Evolutionary conservation across 1,140 invertebrate genomes (phyloP).

Genomic region (Glomeris maerens): DNA sequence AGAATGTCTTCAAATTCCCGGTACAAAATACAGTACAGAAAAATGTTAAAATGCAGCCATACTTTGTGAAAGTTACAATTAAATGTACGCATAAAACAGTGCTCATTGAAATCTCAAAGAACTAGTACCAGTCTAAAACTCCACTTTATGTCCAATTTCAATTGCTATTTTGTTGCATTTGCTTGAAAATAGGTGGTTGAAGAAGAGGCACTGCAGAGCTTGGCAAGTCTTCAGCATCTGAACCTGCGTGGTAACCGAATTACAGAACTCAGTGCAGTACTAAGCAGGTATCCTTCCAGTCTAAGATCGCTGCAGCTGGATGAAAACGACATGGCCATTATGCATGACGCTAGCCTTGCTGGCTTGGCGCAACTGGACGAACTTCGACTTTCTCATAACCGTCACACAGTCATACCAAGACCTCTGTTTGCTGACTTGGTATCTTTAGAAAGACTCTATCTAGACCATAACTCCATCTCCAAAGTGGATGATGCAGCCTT

Average conservation of each 20-base stretch:
- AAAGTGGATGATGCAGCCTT: constrained; percentile 66
- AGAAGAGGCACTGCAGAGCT: constrained; percentile 60
- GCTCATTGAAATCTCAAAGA: too few species aligned
- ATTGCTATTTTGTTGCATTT: too few species aligned
- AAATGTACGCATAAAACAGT: too few species aligned
- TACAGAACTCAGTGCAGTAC: constrained; percentile 59
- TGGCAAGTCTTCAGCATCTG: constrained; percentile 70
- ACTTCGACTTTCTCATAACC: constrained; percentile 72
- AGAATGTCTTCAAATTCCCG: too few species aligned
- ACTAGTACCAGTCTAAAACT: too few species aligned
- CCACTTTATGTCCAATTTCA: too few species aligned
- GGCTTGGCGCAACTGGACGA: constrained; percentile 69
- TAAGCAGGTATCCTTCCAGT: constrained; percentile 45
- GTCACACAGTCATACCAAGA: constrained; percentile 50
- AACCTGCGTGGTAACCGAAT: constrained; percentile 72
- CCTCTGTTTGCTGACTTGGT: constrained; percentile 57
- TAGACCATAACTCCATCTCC: constrained; percentile 66
- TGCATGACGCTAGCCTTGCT: constrained; percentile 61
- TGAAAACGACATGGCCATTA: constrained; percentile 56
- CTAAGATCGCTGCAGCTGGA: constrained; percentile 72
- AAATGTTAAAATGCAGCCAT: too few species aligned
- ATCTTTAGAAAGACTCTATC: constrained; percentile 57
- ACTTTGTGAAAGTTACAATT: too few species aligned
- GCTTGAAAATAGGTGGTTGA: too few species aligned
- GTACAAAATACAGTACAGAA: too few species aligned